A percentile compares a stretch with the other conserved stretches of the same genome.
Conservation (phyloP, 1,140 invertebrate genomes). For the Teleopsis dalmanni region DNA sequence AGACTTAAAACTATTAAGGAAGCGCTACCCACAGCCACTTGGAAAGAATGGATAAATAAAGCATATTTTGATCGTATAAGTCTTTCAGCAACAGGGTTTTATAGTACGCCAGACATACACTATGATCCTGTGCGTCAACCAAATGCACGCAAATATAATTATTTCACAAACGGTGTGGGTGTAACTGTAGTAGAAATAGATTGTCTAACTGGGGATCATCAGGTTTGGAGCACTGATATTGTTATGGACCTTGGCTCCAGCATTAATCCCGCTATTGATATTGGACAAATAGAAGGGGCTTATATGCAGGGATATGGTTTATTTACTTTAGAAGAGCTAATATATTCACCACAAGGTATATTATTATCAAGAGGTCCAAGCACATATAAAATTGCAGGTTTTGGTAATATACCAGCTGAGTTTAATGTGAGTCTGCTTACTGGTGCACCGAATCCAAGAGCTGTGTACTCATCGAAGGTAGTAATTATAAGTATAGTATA, state of each 20-base stretch:
- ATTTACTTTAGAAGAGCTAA: conserved; percentile 83
- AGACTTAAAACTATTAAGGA: conserved; percentile 70
- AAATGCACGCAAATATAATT: conserved; percentile 65
- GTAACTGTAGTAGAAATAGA: conserved; percentile 81
- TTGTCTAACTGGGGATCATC: conserved; percentile 80
- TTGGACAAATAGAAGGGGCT: conserved; percentile 91
- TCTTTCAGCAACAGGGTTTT: conserved; percentile 81
- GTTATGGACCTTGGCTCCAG: conserved; percentile 91
- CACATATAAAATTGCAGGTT: conserved; percentile 87
- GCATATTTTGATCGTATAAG: conserved; percentile 77
- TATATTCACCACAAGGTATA: conserved; percentile 74
- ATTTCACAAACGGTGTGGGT: conserved; percentile 73
- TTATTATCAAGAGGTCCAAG: conserved; percentile 82
- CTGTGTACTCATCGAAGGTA: conserved; percentile 92
- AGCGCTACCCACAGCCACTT: conserved; percentile 67
- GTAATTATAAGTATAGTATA: conserved; percentile 31
- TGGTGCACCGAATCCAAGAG: conserved; percentile 76
- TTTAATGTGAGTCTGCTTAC: conserved; percentile 90
- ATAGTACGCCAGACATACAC: conserved; percentile 70
- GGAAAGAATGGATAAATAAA: conserved; percentile 76
- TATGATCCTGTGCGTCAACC: conserved; percentile 65
- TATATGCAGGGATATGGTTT: conserved; percentile 91
- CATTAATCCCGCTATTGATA: conserved; percentile 91
- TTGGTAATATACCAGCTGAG: conserved; percentile 79
- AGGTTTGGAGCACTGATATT: conserved; percentile 81